Evolutionary conservation across 2,888 invertebrate genomes (phyloP).

Genomic region (Pandemis corylana): DNA sequence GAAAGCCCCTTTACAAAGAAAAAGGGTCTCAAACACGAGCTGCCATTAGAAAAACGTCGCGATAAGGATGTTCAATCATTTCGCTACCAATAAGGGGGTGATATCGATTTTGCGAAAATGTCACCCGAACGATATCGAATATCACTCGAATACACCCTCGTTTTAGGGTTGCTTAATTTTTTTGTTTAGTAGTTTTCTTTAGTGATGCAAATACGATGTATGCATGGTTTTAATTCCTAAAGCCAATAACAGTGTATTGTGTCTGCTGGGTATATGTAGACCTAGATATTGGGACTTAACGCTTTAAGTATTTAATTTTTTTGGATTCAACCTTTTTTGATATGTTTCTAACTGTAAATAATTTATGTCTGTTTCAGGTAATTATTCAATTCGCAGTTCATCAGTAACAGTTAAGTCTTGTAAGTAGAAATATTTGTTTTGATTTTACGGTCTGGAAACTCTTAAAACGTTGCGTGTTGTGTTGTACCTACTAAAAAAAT

Average conservation of each 20-base stretch:
- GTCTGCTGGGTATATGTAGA: too few relatives aligned
- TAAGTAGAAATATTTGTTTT: not conserved
- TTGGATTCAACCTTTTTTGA: not conserved
- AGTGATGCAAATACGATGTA: not conserved
- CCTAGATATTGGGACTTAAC: too few relatives aligned
- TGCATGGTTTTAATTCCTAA: conserved; percentile 15
- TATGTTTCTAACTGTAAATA: not conserved
- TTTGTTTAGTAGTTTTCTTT: conserved; percentile 14
- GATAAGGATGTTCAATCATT: conserved; percentile 85
- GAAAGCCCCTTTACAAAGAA: conserved; percentile 68
- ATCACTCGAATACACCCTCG: conserved; percentile 57
- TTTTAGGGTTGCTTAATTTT: conserved; percentile 51
- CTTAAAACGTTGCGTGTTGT: not conserved
- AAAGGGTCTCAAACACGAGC: conserved; percentile 81
- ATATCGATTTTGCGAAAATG: conserved; percentile 83
- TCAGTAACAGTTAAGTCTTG: not conserved
- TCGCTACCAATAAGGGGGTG: conserved; percentile 83
- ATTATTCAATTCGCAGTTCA: conserved; percentile 8
- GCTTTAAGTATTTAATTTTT: not conserved
- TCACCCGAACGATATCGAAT: conserved; percentile 75
- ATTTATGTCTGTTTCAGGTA: conserved; percentile 65
- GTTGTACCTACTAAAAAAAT: too few relatives aligned
- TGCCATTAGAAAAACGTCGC: conserved; percentile 84
- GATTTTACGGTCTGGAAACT: too few relatives aligned
- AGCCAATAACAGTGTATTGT: too few relatives aligned